phyloP scores from a whole-genome alignment of 2,113 vertebrate species.

The Pseudorhombus dupliciocellatus region DNA sequence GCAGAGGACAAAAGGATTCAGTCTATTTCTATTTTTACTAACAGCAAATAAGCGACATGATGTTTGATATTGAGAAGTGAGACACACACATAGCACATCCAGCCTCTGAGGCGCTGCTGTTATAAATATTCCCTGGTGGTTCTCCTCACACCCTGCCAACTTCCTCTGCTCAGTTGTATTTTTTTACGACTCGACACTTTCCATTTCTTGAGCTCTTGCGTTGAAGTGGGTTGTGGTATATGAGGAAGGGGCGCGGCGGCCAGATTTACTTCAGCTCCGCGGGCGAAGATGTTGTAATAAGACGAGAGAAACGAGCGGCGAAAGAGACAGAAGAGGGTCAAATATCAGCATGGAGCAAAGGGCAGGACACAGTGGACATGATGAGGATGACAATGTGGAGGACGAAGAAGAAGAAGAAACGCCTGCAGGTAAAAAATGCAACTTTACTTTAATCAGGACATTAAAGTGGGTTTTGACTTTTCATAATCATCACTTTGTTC shows the following conservation, averaged over 20 bases:
- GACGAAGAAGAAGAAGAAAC: neutral
- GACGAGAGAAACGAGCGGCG: neutral
- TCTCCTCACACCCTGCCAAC: neutral
- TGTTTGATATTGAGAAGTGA: neutral
- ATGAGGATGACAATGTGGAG: neutral
- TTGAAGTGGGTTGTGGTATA: neutral
- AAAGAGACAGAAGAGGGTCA: neutral
- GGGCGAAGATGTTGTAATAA: neutral
- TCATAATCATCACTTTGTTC: too few relatives aligned
- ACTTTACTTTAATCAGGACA: too few relatives aligned
- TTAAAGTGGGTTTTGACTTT: too few relatives aligned
- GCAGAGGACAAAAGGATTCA: too few relatives aligned
- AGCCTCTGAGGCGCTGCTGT: neutral
- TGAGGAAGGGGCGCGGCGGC: slow-evolving; percentile 24
- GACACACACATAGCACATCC: neutral
- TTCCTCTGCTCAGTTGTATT: neutral
- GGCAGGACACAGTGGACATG: neutral
- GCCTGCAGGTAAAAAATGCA: neutral
- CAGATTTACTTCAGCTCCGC: neutral
- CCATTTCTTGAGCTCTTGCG: neutral
- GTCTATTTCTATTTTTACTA: too few relatives aligned
- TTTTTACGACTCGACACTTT: neutral
- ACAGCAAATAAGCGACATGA: too few relatives aligned
- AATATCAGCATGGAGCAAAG: slow-evolving; percentile 15
- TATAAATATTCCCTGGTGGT: neutral